A percentile compares a stretch with the other conserved stretches of the same genome.
Evolutionary conservation across 2,113 vertebrate genomes (phyloP).

Genomic region (Baryphthengus martii): DNA sequence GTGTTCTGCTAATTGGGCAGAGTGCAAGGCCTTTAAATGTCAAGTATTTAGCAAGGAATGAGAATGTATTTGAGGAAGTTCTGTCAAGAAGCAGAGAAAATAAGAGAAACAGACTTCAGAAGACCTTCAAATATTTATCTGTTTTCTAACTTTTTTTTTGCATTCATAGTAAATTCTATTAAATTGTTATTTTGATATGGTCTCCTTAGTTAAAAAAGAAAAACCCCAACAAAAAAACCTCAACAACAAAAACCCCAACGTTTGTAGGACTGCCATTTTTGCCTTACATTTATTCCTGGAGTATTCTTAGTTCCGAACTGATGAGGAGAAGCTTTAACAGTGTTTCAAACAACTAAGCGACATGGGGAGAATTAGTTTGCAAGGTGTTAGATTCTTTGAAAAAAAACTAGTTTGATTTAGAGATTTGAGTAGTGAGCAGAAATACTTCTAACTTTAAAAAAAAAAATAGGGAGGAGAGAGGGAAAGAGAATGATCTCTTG

Average conservation of each 20-base stretch:
- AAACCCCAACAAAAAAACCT: no score
- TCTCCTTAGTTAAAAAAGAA: not conserved
- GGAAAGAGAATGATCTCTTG: not conserved
- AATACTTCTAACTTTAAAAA: not conserved
- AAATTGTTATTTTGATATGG: not conserved
- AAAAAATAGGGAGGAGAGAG: accelerated
- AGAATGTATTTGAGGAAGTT: not conserved
- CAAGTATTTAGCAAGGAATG: constrained; percentile 25
- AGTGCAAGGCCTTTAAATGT: constrained; percentile 22
- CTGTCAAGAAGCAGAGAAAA: not conserved
- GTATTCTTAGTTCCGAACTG: not conserved
- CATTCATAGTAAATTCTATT: not conserved
- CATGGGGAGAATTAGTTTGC: not conserved
- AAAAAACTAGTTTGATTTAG: not conserved
- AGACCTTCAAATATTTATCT: not conserved
- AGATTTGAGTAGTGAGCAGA: not conserved
- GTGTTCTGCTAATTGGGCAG: constrained; percentile 1
- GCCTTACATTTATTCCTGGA: not conserved
- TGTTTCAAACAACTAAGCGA: not conserved
- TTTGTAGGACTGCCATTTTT: not conserved
- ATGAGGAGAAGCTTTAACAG: not conserved
- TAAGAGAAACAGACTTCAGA: not conserved
- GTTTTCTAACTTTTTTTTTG: not conserved
- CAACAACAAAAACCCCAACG: no score
- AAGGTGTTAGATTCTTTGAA: not conserved